Evolutionary conservation across 1,140 invertebrate genomes (phyloP).

Genomic region (Mylabris phalerata): DNA sequence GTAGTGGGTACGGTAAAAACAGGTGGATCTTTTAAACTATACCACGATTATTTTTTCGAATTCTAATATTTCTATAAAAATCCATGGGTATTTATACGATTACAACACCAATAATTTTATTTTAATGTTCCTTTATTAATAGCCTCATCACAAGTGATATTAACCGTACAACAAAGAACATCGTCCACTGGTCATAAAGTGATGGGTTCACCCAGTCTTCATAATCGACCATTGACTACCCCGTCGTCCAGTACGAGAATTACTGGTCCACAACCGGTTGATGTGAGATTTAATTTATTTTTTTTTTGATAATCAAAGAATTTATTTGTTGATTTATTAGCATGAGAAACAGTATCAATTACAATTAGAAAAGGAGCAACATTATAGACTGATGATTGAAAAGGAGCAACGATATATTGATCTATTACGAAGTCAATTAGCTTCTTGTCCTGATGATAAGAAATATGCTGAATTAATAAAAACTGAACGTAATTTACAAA

Average conservation of each 20-base stretch:
- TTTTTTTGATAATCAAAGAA: neutral
- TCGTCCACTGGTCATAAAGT: conserved; percentile 20
- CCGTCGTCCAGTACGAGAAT: conserved; percentile 46
- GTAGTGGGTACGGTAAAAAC: conserved; percentile 2
- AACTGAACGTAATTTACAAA: conserved; percentile 55
- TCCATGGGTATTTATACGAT: conserved; percentile 1
- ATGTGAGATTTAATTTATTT: conserved; percentile 55
- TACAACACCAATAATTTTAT: no score
- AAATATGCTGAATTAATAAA: conserved; percentile 49
- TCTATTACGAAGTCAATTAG: conserved; percentile 45
- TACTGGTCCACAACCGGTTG: conserved; percentile 82
- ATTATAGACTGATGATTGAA: conserved; percentile 64
- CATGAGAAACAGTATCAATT: conserved; percentile 61
- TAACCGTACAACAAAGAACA: conserved; percentile 54
- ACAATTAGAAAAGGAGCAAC: conserved; percentile 56
- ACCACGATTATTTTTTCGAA: no score
- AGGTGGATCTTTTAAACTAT: neutral
- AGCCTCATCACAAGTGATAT: conserved; percentile 56
- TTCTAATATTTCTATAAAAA: neutral
- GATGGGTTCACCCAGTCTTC: conserved; percentile 31
- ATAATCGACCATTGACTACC: conserved; percentile 33
- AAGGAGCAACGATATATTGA: conserved; percentile 64
- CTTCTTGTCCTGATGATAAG: conserved; percentile 33
- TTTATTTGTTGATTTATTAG: conserved; percentile 39
- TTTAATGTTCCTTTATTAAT: conserved; percentile 30